phyloP scores from a whole-genome alignment of 2,113 vertebrate genomes.

The Ochotona curzoniae region DNA sequence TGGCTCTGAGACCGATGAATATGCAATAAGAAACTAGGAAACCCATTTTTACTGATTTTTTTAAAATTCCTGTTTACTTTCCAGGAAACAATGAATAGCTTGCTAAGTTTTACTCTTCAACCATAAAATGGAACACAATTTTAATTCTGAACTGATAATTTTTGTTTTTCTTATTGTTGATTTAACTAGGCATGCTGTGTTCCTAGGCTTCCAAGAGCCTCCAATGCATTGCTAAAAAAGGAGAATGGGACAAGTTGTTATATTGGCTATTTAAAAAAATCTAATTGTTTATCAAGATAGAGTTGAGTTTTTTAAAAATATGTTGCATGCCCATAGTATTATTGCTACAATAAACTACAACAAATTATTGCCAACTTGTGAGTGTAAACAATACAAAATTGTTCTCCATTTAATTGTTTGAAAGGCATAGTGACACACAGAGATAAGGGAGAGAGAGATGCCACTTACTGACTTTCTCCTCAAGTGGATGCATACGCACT shows the following conservation, averaged over 20 bases:
- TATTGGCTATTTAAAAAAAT: background rate
- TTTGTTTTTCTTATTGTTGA: conserved; percentile 32
- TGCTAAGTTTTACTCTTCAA: background rate
- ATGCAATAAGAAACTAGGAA: too few species aligned
- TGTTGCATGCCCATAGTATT: too few species aligned
- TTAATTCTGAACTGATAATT: conserved; percentile 38
- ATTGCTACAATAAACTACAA: too few species aligned
- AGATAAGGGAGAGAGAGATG: too few species aligned
- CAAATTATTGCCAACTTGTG: too few species aligned
- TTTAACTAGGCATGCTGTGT: background rate
- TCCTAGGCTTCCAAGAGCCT: background rate
- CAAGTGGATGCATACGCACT: too few species aligned
- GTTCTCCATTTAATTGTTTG: too few species aligned
- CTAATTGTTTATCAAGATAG: background rate
- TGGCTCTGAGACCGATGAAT: background rate
- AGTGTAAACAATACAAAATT: too few species aligned
- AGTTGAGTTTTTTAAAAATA: too few species aligned
- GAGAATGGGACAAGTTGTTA: background rate
- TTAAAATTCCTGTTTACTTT: conserved; percentile 29
- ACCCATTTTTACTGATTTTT: background rate
- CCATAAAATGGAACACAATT: background rate
- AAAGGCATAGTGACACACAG: too few species aligned
- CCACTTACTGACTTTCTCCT: too few species aligned
- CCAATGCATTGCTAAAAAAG: conserved; percentile 4
- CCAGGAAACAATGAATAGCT: background rate